phyloP scores from a whole-genome alignment of 2,888 invertebrate genomes.

The Resseliella maxima region DNA sequence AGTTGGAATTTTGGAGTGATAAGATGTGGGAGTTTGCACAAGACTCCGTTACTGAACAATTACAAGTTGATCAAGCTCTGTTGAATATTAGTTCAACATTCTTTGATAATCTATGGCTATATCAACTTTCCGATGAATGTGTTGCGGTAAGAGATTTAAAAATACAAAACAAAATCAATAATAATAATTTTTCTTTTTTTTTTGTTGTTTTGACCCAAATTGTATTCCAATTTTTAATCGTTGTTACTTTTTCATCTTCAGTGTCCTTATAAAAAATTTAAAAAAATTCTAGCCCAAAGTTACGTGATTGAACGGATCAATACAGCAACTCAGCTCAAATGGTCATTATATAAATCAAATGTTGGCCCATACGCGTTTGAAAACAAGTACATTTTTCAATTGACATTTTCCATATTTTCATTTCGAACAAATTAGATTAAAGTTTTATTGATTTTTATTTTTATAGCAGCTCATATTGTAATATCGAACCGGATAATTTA shows the following conservation, averaged over 20 bases:
- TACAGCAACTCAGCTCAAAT: conserved; percentile 70
- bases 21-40: conserved; percentile 34
- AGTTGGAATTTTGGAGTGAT: not conserved
- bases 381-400: conserved; percentile 62
- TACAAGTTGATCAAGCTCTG: conserved; percentile 78
- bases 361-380: conserved; percentile 68
- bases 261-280: conserved; percentile 75
- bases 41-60: conserved; percentile 67
- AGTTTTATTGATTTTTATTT: conserved; percentile 57
- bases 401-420: not conserved
- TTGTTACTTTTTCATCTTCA: conserved; percentile 63
- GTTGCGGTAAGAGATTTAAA: conserved; percentile 72
- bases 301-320: conserved; percentile 67
- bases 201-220: not conserved
- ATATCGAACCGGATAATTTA: conserved; percentile 71
- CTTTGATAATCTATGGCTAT: conserved; percentile 69
- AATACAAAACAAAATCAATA: too few species aligned
- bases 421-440: not conserved
- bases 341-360: conserved; percentile 71
- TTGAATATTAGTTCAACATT: conserved; percentile 67
- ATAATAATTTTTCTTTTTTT: too few species aligned
- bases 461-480: conserved; percentile 73
- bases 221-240: not conserved
- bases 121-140: conserved; percentile 78
- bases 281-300: conserved; percentile 63